phyloP scores from a whole-genome alignment of 2,113 vertebrate species.

The Stigmatopora argus region DNA sequence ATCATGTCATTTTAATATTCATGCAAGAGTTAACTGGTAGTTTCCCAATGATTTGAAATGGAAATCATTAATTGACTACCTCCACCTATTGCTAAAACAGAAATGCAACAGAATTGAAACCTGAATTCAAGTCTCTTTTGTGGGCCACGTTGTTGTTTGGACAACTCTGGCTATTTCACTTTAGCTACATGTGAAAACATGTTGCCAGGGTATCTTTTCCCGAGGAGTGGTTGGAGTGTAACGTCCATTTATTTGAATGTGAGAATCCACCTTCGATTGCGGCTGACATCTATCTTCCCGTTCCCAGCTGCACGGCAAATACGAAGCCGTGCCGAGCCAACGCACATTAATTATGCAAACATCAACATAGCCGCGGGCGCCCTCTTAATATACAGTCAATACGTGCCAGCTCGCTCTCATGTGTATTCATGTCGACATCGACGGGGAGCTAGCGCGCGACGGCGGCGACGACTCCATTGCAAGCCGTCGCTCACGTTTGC shows the following conservation, averaged over 20 bases:
- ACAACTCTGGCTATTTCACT: no score
- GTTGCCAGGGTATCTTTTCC: no score
- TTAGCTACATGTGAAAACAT: no score
- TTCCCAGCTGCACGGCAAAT: neutral
- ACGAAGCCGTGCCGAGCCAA: neutral
- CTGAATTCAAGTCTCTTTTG: no score
- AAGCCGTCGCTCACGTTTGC: neutral
- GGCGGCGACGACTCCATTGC: neutral
- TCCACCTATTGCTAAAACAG: no score
- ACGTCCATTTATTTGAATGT: neutral
- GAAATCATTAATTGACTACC: no score
- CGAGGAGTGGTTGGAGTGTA: no score
- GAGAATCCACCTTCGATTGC: neutral
- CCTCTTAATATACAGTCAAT: conserved; percentile 54
- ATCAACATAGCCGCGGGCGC: conserved; percentile 26
- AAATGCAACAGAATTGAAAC: no score
- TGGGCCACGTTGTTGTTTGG: no score
- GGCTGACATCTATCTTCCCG: neutral
- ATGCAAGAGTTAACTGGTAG: no score
- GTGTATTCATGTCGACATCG: conserved; percentile 33
- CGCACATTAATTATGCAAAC: conserved; percentile 44
- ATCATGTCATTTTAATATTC: no score
- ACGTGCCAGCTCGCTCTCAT: conserved; percentile 34
- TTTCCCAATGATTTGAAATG: no score
- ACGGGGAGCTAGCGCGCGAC: neutral